Base-by-base conservation (phyloP, 2,888 invertebrate genomes). In the Philereme vetulata region DNA sequence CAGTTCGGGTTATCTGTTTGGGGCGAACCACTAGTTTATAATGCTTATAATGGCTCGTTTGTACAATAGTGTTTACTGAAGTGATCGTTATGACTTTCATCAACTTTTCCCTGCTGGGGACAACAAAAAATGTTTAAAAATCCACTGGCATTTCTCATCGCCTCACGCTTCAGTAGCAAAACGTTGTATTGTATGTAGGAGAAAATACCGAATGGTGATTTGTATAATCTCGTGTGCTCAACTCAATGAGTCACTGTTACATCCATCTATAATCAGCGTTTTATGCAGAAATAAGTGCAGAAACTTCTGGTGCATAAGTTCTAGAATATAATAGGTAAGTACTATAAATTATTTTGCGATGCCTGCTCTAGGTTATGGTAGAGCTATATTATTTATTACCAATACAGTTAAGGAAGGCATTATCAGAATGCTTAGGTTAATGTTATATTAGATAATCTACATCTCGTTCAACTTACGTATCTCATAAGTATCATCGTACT, bases 161-260 rank as follows among this genome's bases (percentile, higher is more conserved):
- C 46, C 42, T 9, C 38, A 38, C 56, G 61, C 61, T 50, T 61
- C 61, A 61, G 46, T 61, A 50, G 60, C 48, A 48, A 51, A 21
- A 21, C 21, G 21, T 21, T 81, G 80, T 78, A 36, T 6, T 8
- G 8, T 8, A 38, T 75, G 76, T 56, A 63, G 71, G 82, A 82
- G 85, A 86, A 84, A 86, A 81, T 76, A 75, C 66, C 69, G 64
- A 76, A 76, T 76, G 72, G 11, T 47, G 36, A 57, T 54, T 54
- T 51, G 43, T 57, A 50, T 51, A 36, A 50, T 51, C 49, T 58
- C 43, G 52, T 54, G 50, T 40, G 45, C 56, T 54, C 45, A 5
- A 34, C 49, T 53, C 44, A 7, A 49, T 50, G 33, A 51, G 21
- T 47, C 49, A 44, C 5, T 35, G 49, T 43, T 42, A 40, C 40